Evolutionary conservation across 2,113 vertebrate species (phyloP).

Genomic region (Globicephala melas): DNA sequence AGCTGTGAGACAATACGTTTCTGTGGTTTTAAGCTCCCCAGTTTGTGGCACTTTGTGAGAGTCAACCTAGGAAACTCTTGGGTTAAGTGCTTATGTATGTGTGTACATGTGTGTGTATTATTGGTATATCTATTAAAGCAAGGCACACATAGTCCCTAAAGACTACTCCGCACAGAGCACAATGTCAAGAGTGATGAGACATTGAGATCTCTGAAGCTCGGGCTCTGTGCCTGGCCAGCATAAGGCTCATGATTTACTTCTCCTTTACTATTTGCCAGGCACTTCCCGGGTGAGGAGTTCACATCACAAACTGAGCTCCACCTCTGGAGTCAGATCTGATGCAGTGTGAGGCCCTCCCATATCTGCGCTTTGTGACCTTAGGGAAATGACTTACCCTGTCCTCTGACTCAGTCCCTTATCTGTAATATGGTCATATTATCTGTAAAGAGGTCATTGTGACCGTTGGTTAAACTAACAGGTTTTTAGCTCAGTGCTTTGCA

Average conservation of each 20-base stretch:
- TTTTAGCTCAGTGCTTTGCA: background rate
- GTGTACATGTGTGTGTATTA: background rate
- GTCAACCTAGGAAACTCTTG: background rate
- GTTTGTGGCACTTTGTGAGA: background rate
- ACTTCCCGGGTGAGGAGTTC: background rate
- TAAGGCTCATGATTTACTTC: background rate
- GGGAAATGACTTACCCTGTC: background rate
- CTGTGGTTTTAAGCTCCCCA: background rate
- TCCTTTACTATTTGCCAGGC: background rate
- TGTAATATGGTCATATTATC: background rate
- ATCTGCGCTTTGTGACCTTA: background rate
- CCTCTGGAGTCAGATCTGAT: background rate
- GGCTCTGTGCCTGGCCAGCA: background rate
- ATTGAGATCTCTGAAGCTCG: background rate
- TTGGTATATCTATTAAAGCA: background rate
- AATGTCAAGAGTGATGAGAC: background rate
- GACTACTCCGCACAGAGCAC: background rate
- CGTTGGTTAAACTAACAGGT: background rate
- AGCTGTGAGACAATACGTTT: background rate
- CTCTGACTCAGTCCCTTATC: background rate
- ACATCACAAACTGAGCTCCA: background rate
- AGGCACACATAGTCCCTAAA: background rate
- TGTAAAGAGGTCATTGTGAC: background rate
- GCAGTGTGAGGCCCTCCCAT: background rate
- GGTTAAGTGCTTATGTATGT: background rate